A percentile compares a stretch with the other conserved stretches of the same genome.
These are phyloP conservation scores for Drosophila fuyamai DNA, from an alignment of 1,140 invertebrate species.

Conservation along the genomic window DNA sequence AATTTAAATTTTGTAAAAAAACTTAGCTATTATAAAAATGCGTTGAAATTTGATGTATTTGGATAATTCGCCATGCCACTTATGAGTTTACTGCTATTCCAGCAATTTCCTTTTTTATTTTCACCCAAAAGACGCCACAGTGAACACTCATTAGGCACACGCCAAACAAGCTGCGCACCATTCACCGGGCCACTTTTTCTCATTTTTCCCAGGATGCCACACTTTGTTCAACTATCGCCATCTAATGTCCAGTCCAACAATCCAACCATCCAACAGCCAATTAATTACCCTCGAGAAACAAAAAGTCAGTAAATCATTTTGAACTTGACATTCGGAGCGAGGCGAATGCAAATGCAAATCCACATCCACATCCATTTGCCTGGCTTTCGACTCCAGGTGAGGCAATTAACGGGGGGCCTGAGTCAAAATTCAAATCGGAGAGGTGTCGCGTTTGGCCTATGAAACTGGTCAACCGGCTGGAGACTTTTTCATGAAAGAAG, in stretches of 20 bases:
- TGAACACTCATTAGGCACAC: constrained; percentile 46
- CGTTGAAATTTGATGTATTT: constrained; percentile 3
- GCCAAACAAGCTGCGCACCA: constrained; percentile 45
- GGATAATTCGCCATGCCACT: constrained; percentile 12
- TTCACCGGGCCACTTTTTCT: constrained; percentile 20
- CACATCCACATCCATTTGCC: constrained; percentile 6
- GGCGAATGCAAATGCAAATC: constrained; percentile 61
- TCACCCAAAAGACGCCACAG: constrained; percentile 6
- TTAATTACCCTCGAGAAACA: constrained; percentile 65
- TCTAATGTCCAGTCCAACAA: constrained; percentile 18
- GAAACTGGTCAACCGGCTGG: constrained; percentile 61
- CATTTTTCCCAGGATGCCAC: constrained; percentile 21
- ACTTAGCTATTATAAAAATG: no score
- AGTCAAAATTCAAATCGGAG: constrained; percentile 4
- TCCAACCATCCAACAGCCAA: constrained; percentile 39
- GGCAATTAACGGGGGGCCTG: constrained; percentile 34
- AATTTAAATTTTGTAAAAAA: no score
- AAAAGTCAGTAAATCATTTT: constrained; percentile 79
- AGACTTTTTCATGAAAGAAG: constrained; percentile 39
- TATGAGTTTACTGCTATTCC: background rate
- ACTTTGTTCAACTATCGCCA: constrained; percentile 30
- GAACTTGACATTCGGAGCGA: constrained; percentile 76
- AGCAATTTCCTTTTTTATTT: background rate
- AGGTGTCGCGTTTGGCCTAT: constrained; percentile 30
- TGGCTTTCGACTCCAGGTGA: constrained; percentile 46